Evolutionary conservation across 2,888 invertebrate genomes (phyloP).

Genomic region (Heliconius aoede): DNA sequence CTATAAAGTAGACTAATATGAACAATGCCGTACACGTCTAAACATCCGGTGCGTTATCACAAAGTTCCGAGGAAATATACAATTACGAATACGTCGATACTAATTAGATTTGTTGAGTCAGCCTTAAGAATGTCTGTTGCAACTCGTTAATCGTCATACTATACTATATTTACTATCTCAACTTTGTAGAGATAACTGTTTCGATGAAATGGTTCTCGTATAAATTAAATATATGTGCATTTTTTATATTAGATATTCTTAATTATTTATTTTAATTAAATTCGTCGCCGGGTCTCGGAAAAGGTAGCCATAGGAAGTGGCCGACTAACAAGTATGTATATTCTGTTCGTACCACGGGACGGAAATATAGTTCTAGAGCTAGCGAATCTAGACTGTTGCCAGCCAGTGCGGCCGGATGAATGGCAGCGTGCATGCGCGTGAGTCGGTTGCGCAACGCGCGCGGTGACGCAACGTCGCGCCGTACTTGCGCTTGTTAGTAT

Average conservation of each 20-base stretch:
- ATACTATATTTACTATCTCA: too few species aligned
- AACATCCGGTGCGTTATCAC: conserved; percentile 78
- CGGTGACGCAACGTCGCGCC: conserved; percentile 75
- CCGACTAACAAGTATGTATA: conserved; percentile 46
- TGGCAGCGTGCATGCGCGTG: conserved; percentile 73
- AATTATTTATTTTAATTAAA: conserved; percentile 42
- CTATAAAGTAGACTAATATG: conserved; percentile 51
- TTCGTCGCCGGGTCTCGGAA: conserved; percentile 36
- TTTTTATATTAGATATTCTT: conserved; percentile 29
- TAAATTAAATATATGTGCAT: conserved; percentile 15
- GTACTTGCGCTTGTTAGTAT: conserved; percentile 68
- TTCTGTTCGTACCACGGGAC: conserved; percentile 49
- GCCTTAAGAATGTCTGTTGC: conserved; percentile 50
- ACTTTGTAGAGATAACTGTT: conserved; percentile 14
- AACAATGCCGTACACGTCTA: conserved; percentile 75
- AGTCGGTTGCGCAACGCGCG: conserved; percentile 58
- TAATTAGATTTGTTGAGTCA: conserved; percentile 13
- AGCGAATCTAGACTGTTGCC: conserved; percentile 63
- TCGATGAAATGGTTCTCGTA: conserved; percentile 2
- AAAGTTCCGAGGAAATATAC: conserved; percentile 65
- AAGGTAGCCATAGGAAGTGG: conserved; percentile 41
- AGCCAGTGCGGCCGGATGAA: conserved; percentile 71
- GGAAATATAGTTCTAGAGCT: conserved; percentile 51
- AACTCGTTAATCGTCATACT: too few species aligned
- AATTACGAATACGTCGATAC: conserved; percentile 59